Evolutionary conservation across 2,888 invertebrate genomes (phyloP), one percentile per base, ranked within the genome.

Genomic region (Uropetala carovei): DNA sequence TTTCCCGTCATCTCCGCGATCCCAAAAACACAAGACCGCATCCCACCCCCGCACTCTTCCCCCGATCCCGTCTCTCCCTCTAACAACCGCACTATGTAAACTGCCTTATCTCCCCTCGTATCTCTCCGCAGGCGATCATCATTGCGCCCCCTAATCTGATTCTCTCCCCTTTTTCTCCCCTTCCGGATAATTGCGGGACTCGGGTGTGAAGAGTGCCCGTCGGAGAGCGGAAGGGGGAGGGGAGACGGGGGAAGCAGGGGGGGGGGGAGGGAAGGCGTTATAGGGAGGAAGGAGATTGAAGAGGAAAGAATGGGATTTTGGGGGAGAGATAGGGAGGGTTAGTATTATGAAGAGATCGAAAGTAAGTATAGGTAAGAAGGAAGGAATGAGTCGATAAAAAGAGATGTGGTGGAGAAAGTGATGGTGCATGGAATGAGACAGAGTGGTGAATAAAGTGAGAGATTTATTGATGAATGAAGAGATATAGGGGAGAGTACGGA

Each of bases 51-150:
- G 18, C 75, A 4, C 75, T 75, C 22, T 22, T 22, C 75, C 75
- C 85, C 43, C 43, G 43, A 43, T 43, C 43, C 43, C 5, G 43
- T 43, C 43, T 43, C 43, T 43, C 43, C 5, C 43, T 14, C 89
- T 89, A 89, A 89, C 89, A 89, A 64, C 64, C 89, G 64, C 89
- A 43, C 89, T 89, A 58, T 89, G 89, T 89, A 89, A 89, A 68
- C 89, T 64, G 16, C 64, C n/a, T 18, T 89, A 89, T 89, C 89
- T 89, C 43, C n/a, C 22, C 64, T 89, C 27, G 89, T 89, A 89
- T 89, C 89, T 89, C 89, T 68, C 68, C 89, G 89, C 89, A 64
- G 43, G 89, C 43, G 89, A 89, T 89, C 89, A 89, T 89, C 89
- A 59, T 58, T 18, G 27, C 64, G 16, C 89, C 89, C 86, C 60